These are phyloP conservation scores for Agriotes lineatus DNA, from an alignment of 2,888 invertebrate genomes.

Conservation along the genomic window DNA sequence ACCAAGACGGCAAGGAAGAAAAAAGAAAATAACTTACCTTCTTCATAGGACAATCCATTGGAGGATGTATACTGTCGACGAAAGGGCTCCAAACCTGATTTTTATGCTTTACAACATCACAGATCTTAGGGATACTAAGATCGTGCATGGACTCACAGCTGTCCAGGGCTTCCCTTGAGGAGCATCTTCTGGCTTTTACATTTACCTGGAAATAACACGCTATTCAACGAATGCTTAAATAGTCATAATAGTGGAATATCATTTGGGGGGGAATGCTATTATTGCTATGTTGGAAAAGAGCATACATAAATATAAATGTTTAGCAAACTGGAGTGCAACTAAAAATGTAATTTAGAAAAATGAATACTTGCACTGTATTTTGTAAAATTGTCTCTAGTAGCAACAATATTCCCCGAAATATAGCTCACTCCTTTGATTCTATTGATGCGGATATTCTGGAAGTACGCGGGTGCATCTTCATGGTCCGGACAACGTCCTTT, in stretches of 20 bases:
- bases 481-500: background rate
- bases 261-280: too few species aligned
- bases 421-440: background rate
- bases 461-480: background rate
- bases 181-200: conserved; percentile 50
- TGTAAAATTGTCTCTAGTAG: background rate
- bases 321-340: too few species aligned
- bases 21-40: too few species aligned
- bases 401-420: background rate
- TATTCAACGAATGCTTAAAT: too few species aligned
- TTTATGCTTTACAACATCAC: conserved; percentile 49
- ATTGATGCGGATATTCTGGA: background rate
- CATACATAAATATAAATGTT: too few species aligned
- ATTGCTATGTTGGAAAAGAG: too few species aligned
- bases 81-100: conserved; percentile 52
- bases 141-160: conserved; percentile 56
- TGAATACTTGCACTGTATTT: background rate
- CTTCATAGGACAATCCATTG: conserved; percentile 50
- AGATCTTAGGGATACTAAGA: conserved; percentile 52
- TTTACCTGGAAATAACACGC: conserved; percentile 43
- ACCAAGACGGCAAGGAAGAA: too few species aligned
- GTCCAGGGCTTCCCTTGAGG: conserved; percentile 53
- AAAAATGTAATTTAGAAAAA: too few species aligned
- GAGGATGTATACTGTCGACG: conserved; percentile 35
- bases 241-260: too few species aligned